Evolutionary conservation across 2,888 invertebrate genomes (phyloP).

Genomic region (Drosophila tripunctata): DNA sequence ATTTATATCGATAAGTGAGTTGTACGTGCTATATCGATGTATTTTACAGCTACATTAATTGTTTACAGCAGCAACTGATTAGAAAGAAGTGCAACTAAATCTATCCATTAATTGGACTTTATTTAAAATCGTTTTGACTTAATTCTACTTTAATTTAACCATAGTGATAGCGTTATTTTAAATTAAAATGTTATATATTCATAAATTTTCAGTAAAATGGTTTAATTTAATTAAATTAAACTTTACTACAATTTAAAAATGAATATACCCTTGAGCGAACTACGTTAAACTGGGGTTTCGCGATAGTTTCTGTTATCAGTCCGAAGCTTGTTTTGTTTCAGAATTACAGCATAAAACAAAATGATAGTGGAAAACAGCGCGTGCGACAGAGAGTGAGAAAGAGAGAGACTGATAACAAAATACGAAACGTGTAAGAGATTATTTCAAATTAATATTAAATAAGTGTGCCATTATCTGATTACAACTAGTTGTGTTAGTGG

Average conservation of each 20-base stretch:
- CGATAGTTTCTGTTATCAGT: constrained; percentile 9
- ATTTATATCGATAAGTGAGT: too few relatives aligned
- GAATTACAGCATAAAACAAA: not conserved
- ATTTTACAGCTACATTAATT: too few relatives aligned
- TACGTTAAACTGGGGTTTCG: not conserved
- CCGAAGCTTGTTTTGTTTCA: constrained; percentile 2
- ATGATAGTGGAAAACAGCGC: too few relatives aligned
- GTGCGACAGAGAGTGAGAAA: not conserved
- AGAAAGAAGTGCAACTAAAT: too few relatives aligned
- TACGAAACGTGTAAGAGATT: constrained; percentile 6
- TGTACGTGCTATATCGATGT: too few relatives aligned
- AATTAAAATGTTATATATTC: too few relatives aligned
- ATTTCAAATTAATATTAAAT: constrained; percentile 8
- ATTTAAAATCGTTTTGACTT: too few relatives aligned
- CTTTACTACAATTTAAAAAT: not conserved
- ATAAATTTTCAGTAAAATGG: too few relatives aligned
- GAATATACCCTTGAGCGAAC: not conserved
- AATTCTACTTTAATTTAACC: too few relatives aligned
- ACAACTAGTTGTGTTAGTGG: constrained; percentile 14
- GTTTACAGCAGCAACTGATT: too few relatives aligned
- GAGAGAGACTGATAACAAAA: not conserved
- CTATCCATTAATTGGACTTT: too few relatives aligned
- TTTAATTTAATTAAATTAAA: not conserved
- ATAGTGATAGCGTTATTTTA: too few relatives aligned
- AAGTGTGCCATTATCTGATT: constrained; percentile 9